Conservation (phyloP, 2,797 vertebrate species). For the Myotis daubentonii region DNA sequence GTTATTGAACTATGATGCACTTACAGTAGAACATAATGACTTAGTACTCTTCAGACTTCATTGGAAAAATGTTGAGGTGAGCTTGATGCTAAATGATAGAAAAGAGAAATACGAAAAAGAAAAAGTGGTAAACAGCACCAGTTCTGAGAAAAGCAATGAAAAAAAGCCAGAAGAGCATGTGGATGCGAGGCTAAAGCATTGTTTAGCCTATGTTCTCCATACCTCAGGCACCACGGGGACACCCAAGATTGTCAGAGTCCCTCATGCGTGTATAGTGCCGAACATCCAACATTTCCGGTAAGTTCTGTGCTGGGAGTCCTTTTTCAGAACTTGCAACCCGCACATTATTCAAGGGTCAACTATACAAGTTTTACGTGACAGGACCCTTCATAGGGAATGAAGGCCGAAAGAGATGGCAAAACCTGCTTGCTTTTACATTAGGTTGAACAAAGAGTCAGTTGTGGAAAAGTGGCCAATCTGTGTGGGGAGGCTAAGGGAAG, state of each 20-base stretch:
- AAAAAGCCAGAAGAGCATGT: slow-evolving; percentile 16
- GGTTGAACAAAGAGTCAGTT: background rate
- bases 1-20: slow-evolving; percentile 79
- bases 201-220: slow-evolving; percentile 93
- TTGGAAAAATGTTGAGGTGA: slow-evolving; percentile 33
- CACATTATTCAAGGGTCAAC: background rate
- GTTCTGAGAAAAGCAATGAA: slow-evolving; percentile 5
- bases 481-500: background rate
- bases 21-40: slow-evolving; percentile 84
- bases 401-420: background rate
- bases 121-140: background rate
- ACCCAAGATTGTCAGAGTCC: slow-evolving; percentile 95
- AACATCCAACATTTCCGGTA: slow-evolving; percentile 95
- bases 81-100: slow-evolving; percentile 23
- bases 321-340: background rate
- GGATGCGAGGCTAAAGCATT: slow-evolving; percentile 65
- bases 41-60: slow-evolving; percentile 87
- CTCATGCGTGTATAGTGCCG: slow-evolving; percentile 94
- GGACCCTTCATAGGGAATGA: background rate
- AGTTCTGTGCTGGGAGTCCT: slow-evolving; percentile 66
- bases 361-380: background rate
- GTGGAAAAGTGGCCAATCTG: background rate
- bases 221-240: slow-evolving; percentile 96
- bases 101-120: slow-evolving; percentile 51
- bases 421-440: background rate